Evolutionary conservation across 2,113 vertebrate species (phyloP).

Genomic region (Cephalopholis sonnerati): DNA sequence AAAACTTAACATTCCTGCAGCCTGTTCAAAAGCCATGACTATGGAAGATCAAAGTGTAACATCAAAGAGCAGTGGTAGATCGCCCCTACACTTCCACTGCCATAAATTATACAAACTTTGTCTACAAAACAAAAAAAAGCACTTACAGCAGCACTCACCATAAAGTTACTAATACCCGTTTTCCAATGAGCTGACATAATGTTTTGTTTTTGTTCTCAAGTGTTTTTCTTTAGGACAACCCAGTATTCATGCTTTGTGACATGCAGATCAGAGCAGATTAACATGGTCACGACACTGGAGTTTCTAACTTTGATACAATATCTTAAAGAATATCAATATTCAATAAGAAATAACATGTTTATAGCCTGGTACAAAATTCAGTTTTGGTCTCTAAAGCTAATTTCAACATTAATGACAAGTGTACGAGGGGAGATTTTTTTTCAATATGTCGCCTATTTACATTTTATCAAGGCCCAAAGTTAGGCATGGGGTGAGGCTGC

Average conservation of each 20-base stretch:
- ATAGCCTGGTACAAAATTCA: too few species aligned
- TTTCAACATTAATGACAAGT: too few species aligned
- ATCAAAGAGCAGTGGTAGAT: conserved; percentile 56
- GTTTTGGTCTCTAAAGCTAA: too few species aligned
- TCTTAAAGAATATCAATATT: too few species aligned
- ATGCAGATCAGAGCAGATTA: neutral
- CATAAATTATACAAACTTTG: conserved; percentile 60
- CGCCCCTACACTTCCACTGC: conserved; percentile 16
- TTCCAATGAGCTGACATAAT: neutral
- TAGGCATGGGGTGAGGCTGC: too few species aligned
- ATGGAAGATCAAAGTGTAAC: conserved; percentile 56
- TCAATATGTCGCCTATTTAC: too few species aligned
- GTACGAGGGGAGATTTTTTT: too few species aligned
- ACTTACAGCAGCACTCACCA: conserved; percentile 1
- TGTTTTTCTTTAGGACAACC: neutral
- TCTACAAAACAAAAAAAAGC: conserved; percentile 24
- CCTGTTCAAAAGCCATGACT: neutral
- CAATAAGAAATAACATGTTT: too few species aligned
- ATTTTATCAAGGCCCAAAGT: too few species aligned
- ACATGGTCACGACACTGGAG: too few species aligned
- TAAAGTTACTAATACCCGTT: neutral
- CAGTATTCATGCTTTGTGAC: neutral
- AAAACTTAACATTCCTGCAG: conserved; percentile 38
- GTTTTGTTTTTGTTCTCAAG: conserved; percentile 8
- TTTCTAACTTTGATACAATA: too few species aligned